phyloP scores from a whole-genome alignment of 2,888 invertebrate genomes.

The Baronia brevicornis region DNA sequence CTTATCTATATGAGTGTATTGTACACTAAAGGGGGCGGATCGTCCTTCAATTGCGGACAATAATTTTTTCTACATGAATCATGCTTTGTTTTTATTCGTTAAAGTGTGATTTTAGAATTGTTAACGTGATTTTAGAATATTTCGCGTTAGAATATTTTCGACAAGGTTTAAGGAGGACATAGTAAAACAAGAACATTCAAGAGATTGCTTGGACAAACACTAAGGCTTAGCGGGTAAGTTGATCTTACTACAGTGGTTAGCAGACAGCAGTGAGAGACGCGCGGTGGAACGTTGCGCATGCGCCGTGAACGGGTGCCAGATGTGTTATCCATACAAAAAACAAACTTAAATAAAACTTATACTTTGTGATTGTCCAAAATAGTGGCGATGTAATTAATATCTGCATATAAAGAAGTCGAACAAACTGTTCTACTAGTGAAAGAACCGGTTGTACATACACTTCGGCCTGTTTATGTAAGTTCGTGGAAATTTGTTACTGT shows the following conservation, averaged over 20 bases:
- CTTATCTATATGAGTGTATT: too few relatives aligned
- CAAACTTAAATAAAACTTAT: slow-evolving; percentile 17
- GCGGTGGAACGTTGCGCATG: slow-evolving; percentile 61
- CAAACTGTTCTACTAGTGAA: slow-evolving; percentile 32
- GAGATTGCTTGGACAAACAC: slow-evolving; percentile 18
- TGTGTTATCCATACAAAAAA: slow-evolving; percentile 21
- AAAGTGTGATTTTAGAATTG: too few relatives aligned
- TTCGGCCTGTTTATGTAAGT: slow-evolving; percentile 50
- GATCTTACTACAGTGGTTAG: slow-evolving; percentile 30
- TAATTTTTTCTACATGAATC: too few relatives aligned
- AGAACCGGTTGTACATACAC: slow-evolving; percentile 28
- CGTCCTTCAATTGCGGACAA: too few relatives aligned
- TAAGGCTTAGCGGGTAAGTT: slow-evolving; percentile 27
- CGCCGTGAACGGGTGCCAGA: slow-evolving; percentile 30
- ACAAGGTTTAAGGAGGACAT: too few relatives aligned
- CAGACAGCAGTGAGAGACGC: slow-evolving; percentile 49
- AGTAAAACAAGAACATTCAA: slow-evolving; percentile 10
- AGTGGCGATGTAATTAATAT: slow-evolving; percentile 43
- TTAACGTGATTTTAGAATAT: too few relatives aligned
- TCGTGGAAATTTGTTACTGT: slow-evolving; percentile 29
- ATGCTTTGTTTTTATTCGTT: too few relatives aligned
- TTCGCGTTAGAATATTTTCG: too few relatives aligned
- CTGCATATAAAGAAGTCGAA: slow-evolving; percentile 20
- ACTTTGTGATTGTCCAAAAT: slow-evolving; percentile 30
- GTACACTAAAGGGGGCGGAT: too few relatives aligned